A percentile compares a stretch with the other conserved stretches of the same genome.
These are phyloP conservation scores for Lethenteron reissneri DNA, from an alignment of 2,113 vertebrate species.

Conservation along the genomic window DNA sequence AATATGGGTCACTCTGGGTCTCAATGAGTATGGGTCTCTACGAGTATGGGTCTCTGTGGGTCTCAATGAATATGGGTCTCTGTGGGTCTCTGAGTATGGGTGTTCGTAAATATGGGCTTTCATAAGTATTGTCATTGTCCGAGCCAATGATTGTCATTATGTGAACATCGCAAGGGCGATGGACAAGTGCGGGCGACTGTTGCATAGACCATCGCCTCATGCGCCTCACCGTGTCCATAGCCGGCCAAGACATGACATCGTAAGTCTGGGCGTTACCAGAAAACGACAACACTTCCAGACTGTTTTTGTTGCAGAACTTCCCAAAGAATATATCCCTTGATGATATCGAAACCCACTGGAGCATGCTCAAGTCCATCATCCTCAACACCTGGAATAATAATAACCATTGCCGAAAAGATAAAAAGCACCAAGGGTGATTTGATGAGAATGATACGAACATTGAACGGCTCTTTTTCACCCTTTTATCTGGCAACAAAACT, in stretches of 20 bases:
- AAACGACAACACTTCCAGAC: not conserved
- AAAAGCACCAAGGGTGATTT: not conserved
- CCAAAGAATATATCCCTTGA: not conserved
- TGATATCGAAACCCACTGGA: not conserved
- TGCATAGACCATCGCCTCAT: not conserved
- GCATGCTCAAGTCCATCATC: not conserved
- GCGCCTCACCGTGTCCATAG: not conserved
- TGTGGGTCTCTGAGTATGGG: too few relatives aligned
- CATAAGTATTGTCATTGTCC: not conserved
- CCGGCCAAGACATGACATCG: not conserved
- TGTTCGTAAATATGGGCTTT: too few relatives aligned
- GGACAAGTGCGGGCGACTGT: not conserved
- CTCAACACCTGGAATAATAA: not conserved
- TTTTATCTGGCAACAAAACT: too few relatives aligned
- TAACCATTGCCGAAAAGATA: not conserved
- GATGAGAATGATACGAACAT: not conserved
- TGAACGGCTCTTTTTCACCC: not conserved
- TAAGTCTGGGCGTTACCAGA: not conserved
- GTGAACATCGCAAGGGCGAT: not conserved
- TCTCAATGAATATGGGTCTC: too few relatives aligned
- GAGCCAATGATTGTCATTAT: not conserved
- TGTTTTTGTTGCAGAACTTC: not conserved
- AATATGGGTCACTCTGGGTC: too few relatives aligned
- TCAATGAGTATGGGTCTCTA: too few relatives aligned
- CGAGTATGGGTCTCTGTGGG: too few relatives aligned